Evolutionary conservation across 1,140 invertebrate genomes (phyloP), one percentile per base, ranked within the genome.

Genomic region (Aphaenogaster floridana): DNA sequence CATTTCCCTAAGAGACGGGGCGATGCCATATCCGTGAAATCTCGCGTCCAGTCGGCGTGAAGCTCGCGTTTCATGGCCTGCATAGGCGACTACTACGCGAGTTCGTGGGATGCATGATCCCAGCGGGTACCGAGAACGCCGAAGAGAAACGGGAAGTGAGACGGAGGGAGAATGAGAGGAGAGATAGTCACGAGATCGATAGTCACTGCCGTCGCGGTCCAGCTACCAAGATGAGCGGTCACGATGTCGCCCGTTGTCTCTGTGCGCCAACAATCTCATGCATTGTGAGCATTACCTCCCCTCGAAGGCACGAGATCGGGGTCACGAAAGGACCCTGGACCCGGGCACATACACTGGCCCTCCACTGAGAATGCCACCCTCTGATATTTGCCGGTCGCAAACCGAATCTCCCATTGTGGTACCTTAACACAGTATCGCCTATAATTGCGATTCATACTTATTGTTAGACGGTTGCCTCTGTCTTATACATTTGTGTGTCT

Each of bases 1-100:
- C 52, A 90, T 90, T 90, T 88, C 86, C 89, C 88, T 85, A 90
- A 90, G 80, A 86, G 85, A 87, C 39, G 68, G 36, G 28, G 28
- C 39, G 63, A 45, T 76, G 78, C 79, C 85, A 79, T 52, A 61
- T 57, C 74, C 59, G 69, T 84, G 88, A 90, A 87, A 90, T 90
- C 86, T 64, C 78, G 66, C 76, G 66, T 66, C 50, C 74, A 52
- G 59, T 66, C 61, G 59, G 66, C 63, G 85, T 80, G 72, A 87
- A 87, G 78, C 88, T 76, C 74, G 86, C 69, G 63, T 81, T 81
- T 81, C 78, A 81, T 34, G 64, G 78, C 78, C 21, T 4, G 48
- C 28, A 80, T 17, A 28, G 78, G 13, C 36, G 48, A 39, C 59
- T 64, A 9, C 28, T 36, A 69, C 64, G 78, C 42, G 34, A 83